Percentiles rank a stretch among this genome's conserved stretches.
Conservation (phyloP, 1,140 invertebrate species). For the Dendroctonus valens region DNA sequence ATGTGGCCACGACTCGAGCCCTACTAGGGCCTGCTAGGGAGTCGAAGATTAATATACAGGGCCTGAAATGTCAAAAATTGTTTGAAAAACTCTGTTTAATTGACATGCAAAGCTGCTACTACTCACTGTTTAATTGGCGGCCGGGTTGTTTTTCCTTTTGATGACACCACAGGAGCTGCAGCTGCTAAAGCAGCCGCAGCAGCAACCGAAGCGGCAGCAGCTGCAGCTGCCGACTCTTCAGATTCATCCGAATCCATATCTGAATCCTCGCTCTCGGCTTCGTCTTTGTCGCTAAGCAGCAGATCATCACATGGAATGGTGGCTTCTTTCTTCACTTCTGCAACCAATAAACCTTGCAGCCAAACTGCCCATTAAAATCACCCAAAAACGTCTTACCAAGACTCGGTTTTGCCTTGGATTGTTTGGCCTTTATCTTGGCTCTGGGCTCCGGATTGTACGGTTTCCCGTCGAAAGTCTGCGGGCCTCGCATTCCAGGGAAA, state of each 20-base stretch:
- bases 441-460: constrained; percentile 53
- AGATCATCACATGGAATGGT: constrained; percentile 67
- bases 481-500: constrained; percentile 77
- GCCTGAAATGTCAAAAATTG: constrained; percentile 54
- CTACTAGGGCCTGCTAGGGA: constrained; percentile 81
- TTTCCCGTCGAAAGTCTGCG: constrained; percentile 58
- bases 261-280: constrained; percentile 75
- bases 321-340: constrained; percentile 50
- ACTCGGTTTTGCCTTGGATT: constrained; percentile 9
- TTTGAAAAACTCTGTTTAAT: not conserved
- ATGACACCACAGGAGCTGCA: constrained; percentile 3
- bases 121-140: constrained; percentile 61
- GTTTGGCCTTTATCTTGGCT: constrained; percentile 46
- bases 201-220: constrained; percentile 46
- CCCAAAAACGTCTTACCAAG: constrained; percentile 4
- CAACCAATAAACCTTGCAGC: constrained; percentile 30
- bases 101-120: not conserved
- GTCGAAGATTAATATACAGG: constrained; percentile 94
- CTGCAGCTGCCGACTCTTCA: constrained; percentile 48
- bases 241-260: constrained; percentile 64
- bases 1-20: constrained; percentile 77
- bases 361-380: not conserved
- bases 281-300: constrained; percentile 72
- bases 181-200: constrained; percentile 4
- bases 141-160: constrained; percentile 41